Base-by-base conservation (phyloP, 2,888 invertebrate genomes). In the Tetragonula carbonaria region DNA sequence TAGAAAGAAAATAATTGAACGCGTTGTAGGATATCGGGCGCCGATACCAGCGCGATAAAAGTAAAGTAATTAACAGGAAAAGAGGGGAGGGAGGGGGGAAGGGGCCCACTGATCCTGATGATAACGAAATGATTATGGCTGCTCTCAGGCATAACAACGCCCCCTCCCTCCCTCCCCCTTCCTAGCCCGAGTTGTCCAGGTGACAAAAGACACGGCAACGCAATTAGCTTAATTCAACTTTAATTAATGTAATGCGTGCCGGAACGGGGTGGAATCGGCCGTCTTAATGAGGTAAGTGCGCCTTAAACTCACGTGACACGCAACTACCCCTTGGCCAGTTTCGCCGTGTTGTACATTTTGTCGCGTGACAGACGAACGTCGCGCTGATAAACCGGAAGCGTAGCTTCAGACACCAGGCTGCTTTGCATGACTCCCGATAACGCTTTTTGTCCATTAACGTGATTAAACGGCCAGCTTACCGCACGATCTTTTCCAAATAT, bases 381-480 rank as follows among this genome's bases (percentile, higher is more conserved):
- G 79, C 70, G 33, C 86, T 78, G 90, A 90, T 90, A 89, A 86
- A 88, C 84, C 88, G 86, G 89, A 89, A 86, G 76, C 85, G 85
- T 70, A 73, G 88, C 73, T 84, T 80, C 87, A 86, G 90, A 86
- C 90, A 82, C 74, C 80, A 77, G 82, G 79, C 87, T 88, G 87
- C 90, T 90, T 93, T 91, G 92, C 93, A 92, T 92, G 91, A 45
- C 77, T 86, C 16, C 79, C 86, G 90, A 89, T 90, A 88, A 92
- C 90, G 90, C 88, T 91, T 92, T 93, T 92, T 92, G 89, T 92
- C 93, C 93, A 93, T 93, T 93, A 93, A 91, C 91, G 91, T 93
- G 91, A 93, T 93, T 93, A 93, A 92, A 92, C 85, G 88, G 90
- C 88, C 86, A 79, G 87, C 79, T 90, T 90, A 82, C 85, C 73